Evolutionary conservation across 2,888 invertebrate species (phyloP), one percentile per base, ranked within the genome.

Genomic region (Pasiphila rectangulata): DNA sequence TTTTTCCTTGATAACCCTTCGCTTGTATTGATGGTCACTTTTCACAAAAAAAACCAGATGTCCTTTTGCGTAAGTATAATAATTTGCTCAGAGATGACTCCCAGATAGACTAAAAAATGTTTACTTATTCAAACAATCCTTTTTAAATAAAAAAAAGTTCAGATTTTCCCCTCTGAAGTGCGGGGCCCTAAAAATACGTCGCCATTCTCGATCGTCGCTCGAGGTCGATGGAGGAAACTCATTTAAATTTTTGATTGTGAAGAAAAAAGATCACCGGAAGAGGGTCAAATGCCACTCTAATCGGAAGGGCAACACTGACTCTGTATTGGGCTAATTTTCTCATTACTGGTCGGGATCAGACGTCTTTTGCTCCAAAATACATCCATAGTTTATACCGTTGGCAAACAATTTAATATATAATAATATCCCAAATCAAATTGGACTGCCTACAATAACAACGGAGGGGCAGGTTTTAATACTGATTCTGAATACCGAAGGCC

Each of bases 231-330:
- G 72, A 64, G 78, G 67, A 78, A 83, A 77, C 76, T 83, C 81
- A 83, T 86, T 83, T 83, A 83, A 84, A 83, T 84, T 79, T 85
- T 83, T 83, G 82, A 86, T 84, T 84, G 79, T 79, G 70, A 69
- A 77, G 67, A 69, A 75, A 45, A 54, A 77, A 74, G 69, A 67
- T 69, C 55, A 53, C 50, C 68, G 65, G 65, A 62, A 62, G 63
- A 55, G 63, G 60, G 52, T 57, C 66, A 67, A 79, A 74, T 71
- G 74, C 68, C 70, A 59, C 57, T 56, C 59, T 76, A 75, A 80
- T 78, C 72, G 69, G 69, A 68, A 69, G 71, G 65, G 68, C 72
- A 79, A 72, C 72, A 69, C 38, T 32, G 37, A 54, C 74, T 72
- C 74, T 72, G 69, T 70, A 74, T 70, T 61, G 57, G 63, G 60